Percentiles rank a stretch among this genome's conserved stretches.
phyloP scores from a whole-genome alignment of 2,113 vertebrate genomes.

The Odontophorus gujanensis region DNA sequence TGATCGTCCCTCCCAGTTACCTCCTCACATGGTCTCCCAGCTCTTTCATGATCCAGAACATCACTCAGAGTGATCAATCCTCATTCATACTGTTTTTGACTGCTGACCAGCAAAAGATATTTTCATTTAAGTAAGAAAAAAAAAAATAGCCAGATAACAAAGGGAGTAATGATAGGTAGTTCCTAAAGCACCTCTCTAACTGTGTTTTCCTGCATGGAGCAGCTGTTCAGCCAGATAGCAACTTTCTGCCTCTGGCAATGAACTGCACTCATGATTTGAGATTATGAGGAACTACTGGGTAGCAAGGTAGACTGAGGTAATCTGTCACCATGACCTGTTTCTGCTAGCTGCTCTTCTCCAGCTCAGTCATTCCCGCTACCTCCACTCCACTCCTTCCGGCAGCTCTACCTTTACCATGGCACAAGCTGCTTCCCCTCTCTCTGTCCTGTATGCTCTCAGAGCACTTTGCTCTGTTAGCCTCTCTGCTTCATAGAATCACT shows the following conservation, averaged over 20 bases:
- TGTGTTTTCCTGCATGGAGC: not conserved
- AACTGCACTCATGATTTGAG: not conserved
- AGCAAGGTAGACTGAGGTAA: not conserved
- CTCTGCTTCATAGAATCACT: not conserved
- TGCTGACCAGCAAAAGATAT: slow-evolving; percentile 25
- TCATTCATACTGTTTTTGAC: slow-evolving; percentile 27
- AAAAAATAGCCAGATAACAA: not conserved
- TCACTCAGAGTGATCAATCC: slow-evolving; percentile 2
- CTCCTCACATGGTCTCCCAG: not conserved
- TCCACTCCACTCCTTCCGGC: not conserved
- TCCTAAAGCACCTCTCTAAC: not conserved
- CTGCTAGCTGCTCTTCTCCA: not conserved
- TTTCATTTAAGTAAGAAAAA: slow-evolving; percentile 17
- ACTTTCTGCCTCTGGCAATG: not conserved
- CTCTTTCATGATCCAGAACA: not conserved
- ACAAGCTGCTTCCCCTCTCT: not conserved
- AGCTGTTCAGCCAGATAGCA: slow-evolving; percentile 41
- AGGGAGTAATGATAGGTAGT: not conserved
- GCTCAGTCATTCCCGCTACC: not conserved
- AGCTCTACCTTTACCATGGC: not conserved
- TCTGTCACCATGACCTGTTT: not conserved
- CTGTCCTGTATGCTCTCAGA: not conserved
- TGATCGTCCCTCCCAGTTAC: slow-evolving; percentile 34
- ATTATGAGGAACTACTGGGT: not conserved
- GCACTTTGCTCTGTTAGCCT: not conserved